A percentile compares a stretch with the other conserved stretches of the same genome.
phyloP scores from a whole-genome alignment of 2,113 vertebrate species.

The Abramis brama region DNA sequence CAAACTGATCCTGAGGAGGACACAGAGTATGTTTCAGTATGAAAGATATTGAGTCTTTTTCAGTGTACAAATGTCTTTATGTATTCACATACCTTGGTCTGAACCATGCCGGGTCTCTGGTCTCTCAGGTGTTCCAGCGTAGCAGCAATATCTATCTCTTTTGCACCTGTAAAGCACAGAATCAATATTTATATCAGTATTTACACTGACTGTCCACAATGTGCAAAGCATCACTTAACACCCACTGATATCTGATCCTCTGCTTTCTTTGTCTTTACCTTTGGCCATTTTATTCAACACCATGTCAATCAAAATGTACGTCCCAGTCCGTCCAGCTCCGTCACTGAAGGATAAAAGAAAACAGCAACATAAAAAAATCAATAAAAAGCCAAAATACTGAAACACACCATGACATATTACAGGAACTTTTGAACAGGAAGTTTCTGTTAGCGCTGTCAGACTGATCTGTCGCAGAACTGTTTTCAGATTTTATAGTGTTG shows the following conservation, averaged over 20 bases:
- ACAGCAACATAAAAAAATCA: not conserved
- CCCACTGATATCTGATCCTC: not conserved
- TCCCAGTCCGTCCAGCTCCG: constrained; percentile 88
- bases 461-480: no score
- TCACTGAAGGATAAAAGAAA: constrained; percentile 77
- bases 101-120: constrained; percentile 96
- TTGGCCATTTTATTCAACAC: constrained; percentile 99
- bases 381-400: not conserved
- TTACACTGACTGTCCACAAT: not conserved
- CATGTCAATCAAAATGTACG: constrained; percentile 96
- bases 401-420: no score
- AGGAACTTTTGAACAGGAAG: no score
- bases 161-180: constrained; percentile 83
- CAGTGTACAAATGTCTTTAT: not conserved
- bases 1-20: constrained; percentile 58
- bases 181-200: constrained; percentile 1
- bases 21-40: constrained; percentile 1
- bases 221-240: not conserved
- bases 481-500: no score
- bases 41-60: constrained; percentile 17
- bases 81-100: constrained; percentile 86
- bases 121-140: constrained; percentile 97
- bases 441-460: no score
- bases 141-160: constrained; percentile 98
- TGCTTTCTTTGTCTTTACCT: constrained; percentile 77